Evolutionary conservation across 2,113 vertebrate genomes (phyloP), one percentile per base, ranked within the genome.

Genomic region (Eclectus roratus): DNA sequence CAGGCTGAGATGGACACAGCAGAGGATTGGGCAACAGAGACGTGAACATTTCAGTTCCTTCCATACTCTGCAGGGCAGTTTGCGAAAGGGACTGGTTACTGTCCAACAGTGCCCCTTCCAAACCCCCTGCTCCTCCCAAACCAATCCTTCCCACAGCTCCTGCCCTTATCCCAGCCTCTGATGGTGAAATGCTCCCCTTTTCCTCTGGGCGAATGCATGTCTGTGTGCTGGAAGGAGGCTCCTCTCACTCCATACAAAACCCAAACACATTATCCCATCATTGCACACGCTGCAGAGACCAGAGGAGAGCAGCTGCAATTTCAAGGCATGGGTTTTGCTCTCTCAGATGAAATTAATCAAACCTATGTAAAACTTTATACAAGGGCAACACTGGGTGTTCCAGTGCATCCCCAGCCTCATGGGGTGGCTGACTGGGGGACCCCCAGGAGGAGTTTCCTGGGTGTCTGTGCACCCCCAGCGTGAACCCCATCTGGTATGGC

Each of bases 401-500:
- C 28, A 14, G 43, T 27, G 27, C 46, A 24, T 21, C 24, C 33
- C 33, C 37, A 52, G 71, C 17, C 41, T 27, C 47, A 14, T 11
- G 52, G 53, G 25, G 28, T 31, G 19, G 13, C 31, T 33, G 19
- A 10, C 2, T 1, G 1, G 29, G 29, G 10, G 21, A 8, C 2
- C 2, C 27, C 11, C 61, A 66, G 74, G 29, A 74, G 70, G 33
- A 44, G 20, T 29, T 81, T 73, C 28, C n/a, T 5, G 7, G 27
- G 20, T 81, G 39, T 5, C 17, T 72, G 12, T 10, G 25, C 39
- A 65, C 46, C 10, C 44, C 14, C 43, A 33, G 44, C 19, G 7
- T 56, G 43, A 65, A 28, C 15, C 17, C 43, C 27, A 2, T 4
- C 49, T 46, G 55, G 28, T 35, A 7, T 0, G 0, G 39, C 19